These are phyloP conservation scores for Nomada lathburiana DNA, from an alignment of 2,888 invertebrate genomes.

Conservation along the genomic window DNA sequence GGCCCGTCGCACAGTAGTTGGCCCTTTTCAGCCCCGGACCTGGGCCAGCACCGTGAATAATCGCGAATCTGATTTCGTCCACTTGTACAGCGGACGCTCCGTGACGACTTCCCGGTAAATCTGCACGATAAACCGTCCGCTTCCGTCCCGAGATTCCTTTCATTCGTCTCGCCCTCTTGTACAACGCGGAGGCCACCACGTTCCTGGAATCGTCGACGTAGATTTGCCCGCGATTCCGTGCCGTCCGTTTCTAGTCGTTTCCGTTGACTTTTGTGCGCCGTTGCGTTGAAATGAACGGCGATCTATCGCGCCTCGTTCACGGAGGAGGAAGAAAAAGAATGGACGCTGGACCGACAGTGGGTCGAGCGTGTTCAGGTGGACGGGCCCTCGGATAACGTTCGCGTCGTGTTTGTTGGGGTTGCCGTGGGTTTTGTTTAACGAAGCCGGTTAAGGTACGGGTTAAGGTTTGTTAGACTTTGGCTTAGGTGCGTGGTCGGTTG, in stretches of 20 bases:
- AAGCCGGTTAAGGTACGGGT: neutral
- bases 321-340: no score
- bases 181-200: neutral
- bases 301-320: neutral
- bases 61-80: slow-evolving; percentile 66
- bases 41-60: slow-evolving; percentile 61
- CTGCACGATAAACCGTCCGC: slow-evolving; percentile 17
- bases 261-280: neutral
- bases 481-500: no score
- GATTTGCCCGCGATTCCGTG: neutral
- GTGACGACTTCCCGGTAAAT: slow-evolving; percentile 57
- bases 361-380: neutral
- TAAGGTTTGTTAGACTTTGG: no score
- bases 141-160: slow-evolving; percentile 32
- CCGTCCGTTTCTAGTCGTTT: slow-evolving; percentile 1
- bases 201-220: neutral
- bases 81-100: slow-evolving; percentile 32
- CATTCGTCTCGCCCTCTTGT: slow-evolving; percentile 55
- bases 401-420: slow-evolving; percentile 2
- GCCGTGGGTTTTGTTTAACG: neutral
- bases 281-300: neutral
- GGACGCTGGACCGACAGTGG: no score
- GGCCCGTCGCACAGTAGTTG: slow-evolving; percentile 69
- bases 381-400: slow-evolving; percentile 9
- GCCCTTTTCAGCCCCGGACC: slow-evolving; percentile 52